Percentiles rank a stretch among this genome's conserved stretches.
Conservation (phyloP, 2,797 vertebrate species). For the Phaenicophaeus curvirostris region DNA sequence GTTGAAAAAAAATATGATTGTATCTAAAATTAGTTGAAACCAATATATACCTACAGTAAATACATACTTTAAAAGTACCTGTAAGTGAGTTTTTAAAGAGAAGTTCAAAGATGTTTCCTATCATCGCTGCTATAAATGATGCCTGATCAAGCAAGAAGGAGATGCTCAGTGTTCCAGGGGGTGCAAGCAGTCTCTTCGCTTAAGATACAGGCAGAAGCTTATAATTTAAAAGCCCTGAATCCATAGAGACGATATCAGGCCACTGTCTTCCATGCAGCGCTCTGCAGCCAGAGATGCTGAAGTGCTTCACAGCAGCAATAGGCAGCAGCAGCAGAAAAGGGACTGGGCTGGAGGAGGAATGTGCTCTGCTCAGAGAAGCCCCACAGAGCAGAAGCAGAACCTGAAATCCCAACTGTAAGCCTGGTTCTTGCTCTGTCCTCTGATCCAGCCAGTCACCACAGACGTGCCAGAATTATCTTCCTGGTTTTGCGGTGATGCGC, state of each 20-base stretch:
- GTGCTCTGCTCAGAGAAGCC: background rate
- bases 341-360: background rate
- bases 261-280: accelerated
- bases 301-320: too few relatives aligned
- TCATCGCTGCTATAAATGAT: background rate
- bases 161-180: background rate
- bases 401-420: background rate
- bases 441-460: accelerated
- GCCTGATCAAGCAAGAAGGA: too few relatives aligned
- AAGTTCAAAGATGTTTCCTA: background rate
- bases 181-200: background rate
- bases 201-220: background rate
- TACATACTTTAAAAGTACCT: background rate
- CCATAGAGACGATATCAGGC: accelerated
- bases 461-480: background rate
- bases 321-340: background rate
- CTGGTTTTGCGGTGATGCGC: accelerated
- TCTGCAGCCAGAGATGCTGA: accelerated
- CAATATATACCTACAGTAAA: background rate
- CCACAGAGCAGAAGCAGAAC: background rate
- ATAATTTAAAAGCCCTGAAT: background rate
- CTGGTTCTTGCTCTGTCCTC: background rate
- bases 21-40: background rate
- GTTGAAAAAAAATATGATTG: background rate
- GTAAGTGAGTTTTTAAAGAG: background rate